phyloP scores from a whole-genome alignment of 2,797 vertebrate genomes.

The Protonibea diacanthus region DNA sequence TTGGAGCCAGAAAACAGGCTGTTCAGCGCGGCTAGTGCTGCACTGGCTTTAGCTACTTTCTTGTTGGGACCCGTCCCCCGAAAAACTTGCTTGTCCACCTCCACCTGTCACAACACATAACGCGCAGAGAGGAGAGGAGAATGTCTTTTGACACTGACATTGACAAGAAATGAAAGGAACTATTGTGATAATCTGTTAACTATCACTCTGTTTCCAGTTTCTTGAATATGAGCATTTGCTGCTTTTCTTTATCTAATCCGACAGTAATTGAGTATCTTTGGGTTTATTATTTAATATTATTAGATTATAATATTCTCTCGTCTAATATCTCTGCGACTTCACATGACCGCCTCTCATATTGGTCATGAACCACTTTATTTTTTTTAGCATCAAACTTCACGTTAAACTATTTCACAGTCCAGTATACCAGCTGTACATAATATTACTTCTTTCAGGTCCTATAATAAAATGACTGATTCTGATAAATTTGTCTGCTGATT shows the following conservation, averaged over 20 bases:
- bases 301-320: background rate
- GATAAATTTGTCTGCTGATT: background rate
- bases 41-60: constrained; percentile 95
- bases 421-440: background rate
- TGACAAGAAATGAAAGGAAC: background rate
- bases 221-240: background rate
- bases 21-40: constrained; percentile 93
- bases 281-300: background rate
- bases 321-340: background rate
- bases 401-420: background rate
- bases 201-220: background rate
- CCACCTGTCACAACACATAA: constrained; percentile 84
- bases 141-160: background rate
- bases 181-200: background rate
- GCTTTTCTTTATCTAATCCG: background rate
- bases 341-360: background rate
- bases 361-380: background rate
- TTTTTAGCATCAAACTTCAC: background rate
- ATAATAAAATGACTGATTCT: background rate
- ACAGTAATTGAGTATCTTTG: background rate
- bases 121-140: background rate
- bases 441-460: background rate
- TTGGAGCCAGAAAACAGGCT: constrained; percentile 92
- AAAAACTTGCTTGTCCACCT: constrained; percentile 95
- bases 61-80: constrained; percentile 94